Percentiles rank a stretch among this genome's conserved stretches.
phyloP scores from a whole-genome alignment of 2,797 vertebrate species.

The Gastrophryne carolinensis region DNA sequence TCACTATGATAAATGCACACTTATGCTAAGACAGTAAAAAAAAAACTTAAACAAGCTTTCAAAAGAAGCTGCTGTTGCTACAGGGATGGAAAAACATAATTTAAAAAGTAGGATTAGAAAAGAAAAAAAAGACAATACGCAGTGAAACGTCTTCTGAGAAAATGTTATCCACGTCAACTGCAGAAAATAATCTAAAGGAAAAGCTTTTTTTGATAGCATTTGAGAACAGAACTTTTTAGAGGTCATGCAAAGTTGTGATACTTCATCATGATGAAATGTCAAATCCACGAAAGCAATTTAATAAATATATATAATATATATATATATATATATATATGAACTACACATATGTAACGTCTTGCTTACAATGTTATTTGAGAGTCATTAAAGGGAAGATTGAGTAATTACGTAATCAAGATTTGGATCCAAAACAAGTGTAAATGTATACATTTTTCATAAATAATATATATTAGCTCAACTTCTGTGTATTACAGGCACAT shows the following conservation, averaged over 20 bases:
- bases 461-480: no score
- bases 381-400: not conserved
- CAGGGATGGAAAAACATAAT: not conserved
- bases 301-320: no score
- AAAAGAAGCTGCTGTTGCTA: no score
- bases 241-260: constrained; percentile 19
- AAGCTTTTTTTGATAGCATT: constrained; percentile 3
- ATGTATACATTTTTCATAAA: no score
- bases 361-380: not conserved
- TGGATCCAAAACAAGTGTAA: no score
- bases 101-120: not conserved
- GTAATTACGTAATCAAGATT: no score
- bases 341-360: not conserved
- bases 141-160: constrained; percentile 20
- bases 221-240: constrained; percentile 40
- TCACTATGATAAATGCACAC: no score
- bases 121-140: not conserved
- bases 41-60: no score
- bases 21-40: no score
- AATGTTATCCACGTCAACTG: constrained; percentile 3
- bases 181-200: not conserved
- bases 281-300: constrained; percentile 8
- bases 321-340: not conserved
- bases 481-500: no score
- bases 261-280: constrained; percentile 35